phyloP scores from a whole-genome alignment of 2,888 invertebrate genomes.

The Dasypogon diadema region DNA sequence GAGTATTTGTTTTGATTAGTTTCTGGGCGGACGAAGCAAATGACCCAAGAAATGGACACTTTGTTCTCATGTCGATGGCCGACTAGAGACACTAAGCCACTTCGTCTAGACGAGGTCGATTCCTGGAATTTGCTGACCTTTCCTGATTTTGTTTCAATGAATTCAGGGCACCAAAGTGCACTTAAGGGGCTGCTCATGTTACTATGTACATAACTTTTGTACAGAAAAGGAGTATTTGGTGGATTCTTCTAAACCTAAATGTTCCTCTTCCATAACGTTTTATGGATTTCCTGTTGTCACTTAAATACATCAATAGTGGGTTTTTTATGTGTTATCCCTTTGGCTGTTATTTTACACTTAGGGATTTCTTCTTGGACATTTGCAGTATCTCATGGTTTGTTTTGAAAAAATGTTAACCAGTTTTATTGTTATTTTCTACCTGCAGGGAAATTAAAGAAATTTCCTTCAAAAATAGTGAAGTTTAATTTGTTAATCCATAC shows the following conservation, averaged over 20 bases:
- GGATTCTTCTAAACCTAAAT: neutral
- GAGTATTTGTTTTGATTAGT: slow-evolving; percentile 13
- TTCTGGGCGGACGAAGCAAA: slow-evolving; percentile 1
- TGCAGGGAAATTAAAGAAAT: no score
- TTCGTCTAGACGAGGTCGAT: neutral
- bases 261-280: neutral
- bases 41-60: slow-evolving; percentile 5
- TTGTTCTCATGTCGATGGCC: neutral
- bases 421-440: no score
- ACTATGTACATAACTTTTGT: neutral
- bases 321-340: neutral
- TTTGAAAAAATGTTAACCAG: no score
- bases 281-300: neutral
- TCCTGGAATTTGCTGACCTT: slow-evolving; percentile 9
- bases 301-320: neutral
- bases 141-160: neutral
- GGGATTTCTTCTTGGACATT: no score
- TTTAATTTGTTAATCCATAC: no score
- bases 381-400: no score
- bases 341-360: no score
- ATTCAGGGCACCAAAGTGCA: neutral
- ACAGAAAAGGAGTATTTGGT: neutral
- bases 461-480: no score
- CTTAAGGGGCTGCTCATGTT: neutral
- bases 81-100: neutral